Evolutionary conservation across 2,113 vertebrate species (phyloP).

Genomic region (Columba livia): DNA sequence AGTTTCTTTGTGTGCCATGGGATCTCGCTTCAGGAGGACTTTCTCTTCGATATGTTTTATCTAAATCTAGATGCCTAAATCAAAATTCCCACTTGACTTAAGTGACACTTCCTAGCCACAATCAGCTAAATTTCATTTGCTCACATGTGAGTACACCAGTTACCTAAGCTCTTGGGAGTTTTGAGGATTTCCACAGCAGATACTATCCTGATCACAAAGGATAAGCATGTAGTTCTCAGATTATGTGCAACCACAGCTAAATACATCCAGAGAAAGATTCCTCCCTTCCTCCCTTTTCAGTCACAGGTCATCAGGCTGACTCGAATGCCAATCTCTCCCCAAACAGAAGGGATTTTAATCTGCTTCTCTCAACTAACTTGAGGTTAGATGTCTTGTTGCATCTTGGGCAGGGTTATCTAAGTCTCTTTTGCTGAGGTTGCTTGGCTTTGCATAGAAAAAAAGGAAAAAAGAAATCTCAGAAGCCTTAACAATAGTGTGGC

Average conservation of each 20-base stretch:
- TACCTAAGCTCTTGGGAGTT: neutral
- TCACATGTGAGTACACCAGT: neutral
- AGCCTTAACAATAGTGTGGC: neutral
- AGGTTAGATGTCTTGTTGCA: neutral
- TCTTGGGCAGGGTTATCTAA: neutral
- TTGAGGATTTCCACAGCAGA: neutral
- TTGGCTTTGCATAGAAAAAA: neutral
- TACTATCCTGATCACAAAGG: neutral
- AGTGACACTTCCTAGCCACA: neutral
- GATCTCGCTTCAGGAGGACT: neutral
- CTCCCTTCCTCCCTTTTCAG: neutral
- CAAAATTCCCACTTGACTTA: neutral
- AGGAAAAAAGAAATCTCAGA: neutral
- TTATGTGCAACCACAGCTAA: neutral
- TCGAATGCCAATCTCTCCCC: neutral
- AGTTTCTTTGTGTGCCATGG: neutral
- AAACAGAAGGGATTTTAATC: neutral
- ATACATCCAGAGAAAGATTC: neutral
- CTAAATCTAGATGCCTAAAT: neutral
- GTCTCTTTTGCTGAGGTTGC: rapidly evolving
- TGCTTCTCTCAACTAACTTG: neutral
- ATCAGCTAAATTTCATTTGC: neutral
- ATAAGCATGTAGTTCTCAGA: neutral
- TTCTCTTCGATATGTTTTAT: neutral
- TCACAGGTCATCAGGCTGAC: neutral